These are phyloP conservation scores for Cryptomyrus ogoouensis DNA, from an alignment of 2,113 vertebrate genomes.

Conservation along the genomic window DNA sequence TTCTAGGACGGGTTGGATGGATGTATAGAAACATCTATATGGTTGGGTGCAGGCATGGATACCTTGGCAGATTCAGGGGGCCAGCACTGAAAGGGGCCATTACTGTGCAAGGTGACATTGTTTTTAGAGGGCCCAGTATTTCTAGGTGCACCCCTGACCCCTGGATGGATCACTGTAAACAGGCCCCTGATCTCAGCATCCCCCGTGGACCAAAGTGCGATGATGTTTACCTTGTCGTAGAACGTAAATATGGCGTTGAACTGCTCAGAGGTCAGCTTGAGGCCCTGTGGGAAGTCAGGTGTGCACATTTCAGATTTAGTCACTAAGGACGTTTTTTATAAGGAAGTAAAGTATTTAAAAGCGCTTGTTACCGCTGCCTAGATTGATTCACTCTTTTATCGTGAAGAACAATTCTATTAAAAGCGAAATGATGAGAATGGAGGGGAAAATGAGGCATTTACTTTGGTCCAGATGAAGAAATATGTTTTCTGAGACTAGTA, in stretches of 20 bases:
- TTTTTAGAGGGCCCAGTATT: not conserved
- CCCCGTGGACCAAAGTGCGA: not conserved
- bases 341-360: not conserved
- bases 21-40: not conserved
- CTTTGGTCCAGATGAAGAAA: not conserved
- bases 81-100: not conserved
- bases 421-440: not conserved
- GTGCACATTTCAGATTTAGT: not conserved
- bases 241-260: slow-evolving; percentile 86
- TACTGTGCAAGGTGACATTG: not conserved
- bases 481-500: not conserved
- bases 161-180: not conserved
- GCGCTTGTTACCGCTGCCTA: not conserved
- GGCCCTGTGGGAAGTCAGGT: slow-evolving; percentile 59
- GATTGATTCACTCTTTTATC: not conserved
- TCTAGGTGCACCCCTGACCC: not conserved
- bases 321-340: not conserved
- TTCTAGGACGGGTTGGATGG: not conserved
- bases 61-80: not conserved
- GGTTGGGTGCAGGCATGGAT: not conserved
- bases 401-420: not conserved
- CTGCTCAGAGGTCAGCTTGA: slow-evolving; percentile 81
- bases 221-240: slow-evolving; percentile 81
- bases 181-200: not conserved
- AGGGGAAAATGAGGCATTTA: not conserved